A percentile compares a stretch with the other conserved stretches of the same genome.
These are phyloP conservation scores for Yoshiicerus persimilis DNA, from an alignment of 1,140 invertebrate species.

Conservation along the genomic window DNA sequence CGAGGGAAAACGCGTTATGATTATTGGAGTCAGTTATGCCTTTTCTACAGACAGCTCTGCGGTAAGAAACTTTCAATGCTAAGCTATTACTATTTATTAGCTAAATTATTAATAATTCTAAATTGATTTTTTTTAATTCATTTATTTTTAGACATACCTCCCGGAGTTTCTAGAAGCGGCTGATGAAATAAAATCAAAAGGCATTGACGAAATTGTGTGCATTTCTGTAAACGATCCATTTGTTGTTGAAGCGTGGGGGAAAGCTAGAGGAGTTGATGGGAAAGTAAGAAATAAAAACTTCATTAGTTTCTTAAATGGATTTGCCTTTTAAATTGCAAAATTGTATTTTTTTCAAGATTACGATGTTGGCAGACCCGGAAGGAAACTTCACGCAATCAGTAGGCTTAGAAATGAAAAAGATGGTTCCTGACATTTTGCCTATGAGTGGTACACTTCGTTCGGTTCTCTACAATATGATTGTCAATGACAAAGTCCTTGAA, in stretches of 20 bases:
- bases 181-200: constrained; percentile 74
- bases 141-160: constrained; percentile 74
- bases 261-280: constrained; percentile 61
- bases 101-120: not conserved
- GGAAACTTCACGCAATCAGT: constrained; percentile 74
- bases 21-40: constrained; percentile 90
- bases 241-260: constrained; percentile 88
- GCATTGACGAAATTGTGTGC: constrained; percentile 80
- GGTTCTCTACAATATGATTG: constrained; percentile 85
- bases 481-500: constrained; percentile 77
- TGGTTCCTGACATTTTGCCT: constrained; percentile 60
- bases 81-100: not conserved
- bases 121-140: not conserved
- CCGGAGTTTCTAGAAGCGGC: constrained; percentile 81
- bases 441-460: constrained; percentile 75
- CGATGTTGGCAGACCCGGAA: constrained; percentile 84
- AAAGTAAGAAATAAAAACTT: constrained; percentile 63
- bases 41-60: constrained; percentile 91
- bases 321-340: not conserved
- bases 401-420: constrained; percentile 70
- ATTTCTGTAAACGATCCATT: constrained; percentile 92
- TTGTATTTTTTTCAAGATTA: constrained; percentile 60
- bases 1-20: constrained; percentile 76
- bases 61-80: not conserved
- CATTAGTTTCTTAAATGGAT: too few relatives aligned